Conservation (phyloP, 2,797 vertebrate species). For the Myotis daubentonii region DNA sequence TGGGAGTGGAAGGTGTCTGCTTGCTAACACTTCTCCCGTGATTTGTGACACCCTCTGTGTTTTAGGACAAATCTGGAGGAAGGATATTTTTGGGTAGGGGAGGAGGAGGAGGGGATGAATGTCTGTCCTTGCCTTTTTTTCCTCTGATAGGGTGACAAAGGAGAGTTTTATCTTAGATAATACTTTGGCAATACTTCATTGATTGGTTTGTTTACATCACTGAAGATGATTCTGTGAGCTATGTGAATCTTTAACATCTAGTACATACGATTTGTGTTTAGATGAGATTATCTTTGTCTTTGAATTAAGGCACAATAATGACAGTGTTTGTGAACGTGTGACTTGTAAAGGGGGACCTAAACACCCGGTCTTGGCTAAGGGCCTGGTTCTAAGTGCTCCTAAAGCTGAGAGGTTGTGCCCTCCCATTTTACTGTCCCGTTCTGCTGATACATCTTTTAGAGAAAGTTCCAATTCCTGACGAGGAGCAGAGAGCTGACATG, state of each 20-base stretch:
- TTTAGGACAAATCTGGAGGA: background rate
- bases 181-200: constrained; percentile 12
- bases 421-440: background rate
- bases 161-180: constrained; percentile 29
- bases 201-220: constrained; percentile 47
- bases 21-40: background rate
- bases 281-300: constrained; percentile 35
- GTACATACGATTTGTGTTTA: background rate
- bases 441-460: constrained; percentile 50
- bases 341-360: background rate
- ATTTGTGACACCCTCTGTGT: background rate
- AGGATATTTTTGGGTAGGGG: background rate
- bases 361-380: background rate
- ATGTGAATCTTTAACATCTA: constrained; percentile 3
- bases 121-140: background rate
- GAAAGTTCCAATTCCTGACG: constrained; percentile 57
- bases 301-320: background rate
- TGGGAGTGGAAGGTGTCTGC: background rate
- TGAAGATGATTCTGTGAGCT: background rate
- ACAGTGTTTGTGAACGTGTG: background rate
- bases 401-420: constrained; percentile 3
- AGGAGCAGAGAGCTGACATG: constrained; percentile 12
- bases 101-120: too few species aligned
- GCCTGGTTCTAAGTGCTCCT: constrained; percentile 16
- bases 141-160: background rate